phyloP scores from a whole-genome alignment of 2,113 vertebrate species.

The cat (Felis catus) region F.catus_Fca126_mat1.0 CM031420.1:6120001-6120500 shows the following conservation, averaged over 20 bases:
- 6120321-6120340: neutral
- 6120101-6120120: neutral
- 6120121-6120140: too few species aligned
- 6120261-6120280: neutral
- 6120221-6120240: neutral
- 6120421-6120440: too few species aligned
- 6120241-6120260: too few species aligned
- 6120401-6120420: neutral
- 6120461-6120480: neutral
- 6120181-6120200: fast-evolving
- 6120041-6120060: neutral
- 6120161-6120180: neutral
- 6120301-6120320: neutral
- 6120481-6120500: neutral
- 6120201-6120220: neutral
- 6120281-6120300: neutral
- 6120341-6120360: neutral
- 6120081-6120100: neutral
- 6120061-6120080: neutral
- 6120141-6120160: too few species aligned
- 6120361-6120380: neutral
- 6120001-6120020: neutral
- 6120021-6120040: neutral
- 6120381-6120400: neutral
- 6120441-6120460: neutral